Percentiles rank a stretch among this genome's conserved stretches.
Conservation (phyloP, 2,797 vertebrate species). For the Coilia nasus region DNA sequence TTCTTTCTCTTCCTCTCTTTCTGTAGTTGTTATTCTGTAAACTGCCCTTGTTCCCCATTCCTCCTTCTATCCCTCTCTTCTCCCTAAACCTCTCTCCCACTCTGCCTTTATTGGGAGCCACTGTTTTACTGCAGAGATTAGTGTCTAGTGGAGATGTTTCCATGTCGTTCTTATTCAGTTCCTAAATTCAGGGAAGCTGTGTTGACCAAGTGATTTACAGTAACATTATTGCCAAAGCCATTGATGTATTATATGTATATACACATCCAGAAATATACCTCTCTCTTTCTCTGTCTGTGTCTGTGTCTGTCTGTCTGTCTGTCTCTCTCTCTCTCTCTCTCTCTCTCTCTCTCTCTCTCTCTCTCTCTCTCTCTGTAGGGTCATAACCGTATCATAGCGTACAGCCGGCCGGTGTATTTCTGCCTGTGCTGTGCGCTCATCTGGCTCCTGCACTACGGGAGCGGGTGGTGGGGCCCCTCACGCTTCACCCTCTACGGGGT, state of each 20-base stretch:
- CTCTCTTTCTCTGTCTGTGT: background rate
- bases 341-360: constrained; percentile 7
- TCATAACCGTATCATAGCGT: constrained; percentile 98
- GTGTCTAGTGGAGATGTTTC: too few relatives aligned
- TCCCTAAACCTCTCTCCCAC: too few relatives aligned
- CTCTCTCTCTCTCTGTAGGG: constrained; percentile 73
- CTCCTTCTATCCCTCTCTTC: too few relatives aligned
- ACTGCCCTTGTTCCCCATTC: too few relatives aligned
- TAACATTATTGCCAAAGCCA: too few relatives aligned
- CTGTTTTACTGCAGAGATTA: too few relatives aligned
- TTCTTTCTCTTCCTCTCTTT: background rate
- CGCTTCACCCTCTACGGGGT: constrained; percentile 92
- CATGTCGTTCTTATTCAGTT: too few relatives aligned
- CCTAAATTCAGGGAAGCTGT: too few relatives aligned
- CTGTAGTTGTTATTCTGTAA: background rate
- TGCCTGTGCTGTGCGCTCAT: constrained; percentile 98
- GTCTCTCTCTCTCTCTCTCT: background rate
- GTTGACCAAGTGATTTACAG: too few relatives aligned
- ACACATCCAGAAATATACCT: too few relatives aligned
- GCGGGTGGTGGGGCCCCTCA: constrained; percentile 81
- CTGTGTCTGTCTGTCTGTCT: background rate
- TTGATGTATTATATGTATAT: too few relatives aligned
- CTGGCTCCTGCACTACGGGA: constrained; percentile 94
- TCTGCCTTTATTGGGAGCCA: too few relatives aligned
- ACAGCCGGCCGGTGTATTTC: constrained; percentile 99